Percentiles rank a stretch among this genome's conserved stretches.
Conservation (phyloP, 1,140 invertebrate species). For the Drosophila hydei region DNA sequence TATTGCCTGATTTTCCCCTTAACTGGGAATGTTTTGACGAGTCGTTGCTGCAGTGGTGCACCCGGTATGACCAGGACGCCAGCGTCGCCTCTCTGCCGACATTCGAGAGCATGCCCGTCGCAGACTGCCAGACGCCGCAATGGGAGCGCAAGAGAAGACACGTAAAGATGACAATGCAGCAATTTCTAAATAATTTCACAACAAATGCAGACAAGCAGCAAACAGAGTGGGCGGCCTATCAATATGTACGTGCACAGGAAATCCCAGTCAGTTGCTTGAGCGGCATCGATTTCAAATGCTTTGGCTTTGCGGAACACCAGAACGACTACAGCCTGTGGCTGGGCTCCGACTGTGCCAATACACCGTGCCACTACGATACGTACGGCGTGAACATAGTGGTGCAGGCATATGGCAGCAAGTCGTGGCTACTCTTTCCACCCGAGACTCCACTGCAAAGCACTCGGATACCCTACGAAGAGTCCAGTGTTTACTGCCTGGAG, state of each 20-base stretch:
- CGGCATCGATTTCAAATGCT: conserved; percentile 80
- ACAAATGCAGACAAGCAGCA: conserved; percentile 76
- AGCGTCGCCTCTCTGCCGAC: conserved; percentile 44
- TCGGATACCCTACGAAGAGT: conserved; percentile 98
- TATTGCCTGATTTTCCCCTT: conserved; percentile 61
- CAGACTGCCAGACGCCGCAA: conserved; percentile 86
- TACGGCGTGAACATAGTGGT: conserved; percentile 97
- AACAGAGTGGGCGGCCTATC: conserved; percentile 87
- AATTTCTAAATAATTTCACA: conserved; percentile 85
- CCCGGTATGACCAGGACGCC: conserved; percentile 82
- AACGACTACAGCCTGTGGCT: conserved; percentile 95
- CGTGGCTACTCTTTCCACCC: conserved; percentile 97
- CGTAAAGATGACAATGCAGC: conserved; percentile 85
- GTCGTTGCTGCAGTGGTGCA: conserved; percentile 84
- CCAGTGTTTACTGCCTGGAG: conserved; percentile 95
- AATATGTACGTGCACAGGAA: conserved; percentile 82
- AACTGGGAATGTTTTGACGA: conserved; percentile 70
- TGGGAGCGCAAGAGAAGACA: conserved; percentile 89
- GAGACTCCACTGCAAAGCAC: conserved; percentile 90
- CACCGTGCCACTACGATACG: conserved; percentile 96
- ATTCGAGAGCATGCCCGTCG: conserved; percentile 84
- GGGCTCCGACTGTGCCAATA: conserved; percentile 93
- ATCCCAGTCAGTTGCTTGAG: conserved; percentile 53
- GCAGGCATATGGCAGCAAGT: conserved; percentile 95
- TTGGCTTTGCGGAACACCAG: conserved; percentile 89